phyloP scores from a whole-genome alignment of 2,888 invertebrate species.

The Alloscopus bannaensis region DNA sequence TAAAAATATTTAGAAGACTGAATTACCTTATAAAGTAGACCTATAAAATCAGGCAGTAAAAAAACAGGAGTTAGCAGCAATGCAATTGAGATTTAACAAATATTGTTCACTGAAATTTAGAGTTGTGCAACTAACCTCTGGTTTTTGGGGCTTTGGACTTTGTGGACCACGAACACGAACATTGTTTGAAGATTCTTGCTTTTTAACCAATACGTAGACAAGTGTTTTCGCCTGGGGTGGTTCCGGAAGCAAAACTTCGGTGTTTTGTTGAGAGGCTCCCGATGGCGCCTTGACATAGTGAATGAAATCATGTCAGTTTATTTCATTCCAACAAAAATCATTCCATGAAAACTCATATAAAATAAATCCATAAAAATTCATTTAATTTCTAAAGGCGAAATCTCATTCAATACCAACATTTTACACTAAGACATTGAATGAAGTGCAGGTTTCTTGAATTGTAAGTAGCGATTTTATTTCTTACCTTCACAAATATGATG shows the following conservation, averaged over 20 bases:
- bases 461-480: background rate
- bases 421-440: no score
- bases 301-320: no score
- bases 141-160: slow-evolving; percentile 30
- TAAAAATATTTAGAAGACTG: no score
- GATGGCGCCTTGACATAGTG: slow-evolving; percentile 54
- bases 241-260: slow-evolving; percentile 59
- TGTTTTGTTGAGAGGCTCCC: slow-evolving; percentile 40
- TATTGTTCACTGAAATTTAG: slow-evolving; percentile 18
- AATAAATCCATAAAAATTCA: no score
- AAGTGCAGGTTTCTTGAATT: no score
- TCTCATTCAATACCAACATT: no score
- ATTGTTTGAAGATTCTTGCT: slow-evolving; percentile 40
- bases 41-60: slow-evolving; percentile 18
- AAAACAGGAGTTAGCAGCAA: background rate
- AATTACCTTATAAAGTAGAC: slow-evolving; percentile 15
- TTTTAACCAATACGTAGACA: slow-evolving; percentile 49
- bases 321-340: no score
- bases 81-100: background rate
- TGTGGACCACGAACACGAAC: slow-evolving; percentile 46
- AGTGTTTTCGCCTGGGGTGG: slow-evolving; percentile 37
- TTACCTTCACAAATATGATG: slow-evolving; percentile 7
- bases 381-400: no score
- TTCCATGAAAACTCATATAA: no score
- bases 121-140: no score